Evolutionary conservation across 2,113 vertebrate species (phyloP).

Genomic region (Macrotis lagotis): DNA sequence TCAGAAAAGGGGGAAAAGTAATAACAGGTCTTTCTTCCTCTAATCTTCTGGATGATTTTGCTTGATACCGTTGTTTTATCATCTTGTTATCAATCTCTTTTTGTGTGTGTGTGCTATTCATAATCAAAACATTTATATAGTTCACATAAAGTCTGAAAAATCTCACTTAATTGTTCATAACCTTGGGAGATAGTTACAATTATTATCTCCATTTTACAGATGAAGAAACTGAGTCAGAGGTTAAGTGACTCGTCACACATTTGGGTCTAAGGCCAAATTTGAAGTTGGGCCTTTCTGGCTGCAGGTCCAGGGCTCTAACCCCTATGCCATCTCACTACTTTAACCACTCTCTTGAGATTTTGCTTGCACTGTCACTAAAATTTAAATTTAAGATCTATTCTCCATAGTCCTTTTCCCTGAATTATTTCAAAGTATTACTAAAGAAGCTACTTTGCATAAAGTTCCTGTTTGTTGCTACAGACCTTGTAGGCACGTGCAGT

Average conservation of each 20-base stretch:
- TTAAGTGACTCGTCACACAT: neutral
- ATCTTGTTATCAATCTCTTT: neutral
- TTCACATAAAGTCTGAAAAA: neutral
- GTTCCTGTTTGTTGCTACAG: neutral
- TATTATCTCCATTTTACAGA: neutral
- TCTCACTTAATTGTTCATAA: neutral
- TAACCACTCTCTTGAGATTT: neutral
- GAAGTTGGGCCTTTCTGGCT: neutral
- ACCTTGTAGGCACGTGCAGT: neutral
- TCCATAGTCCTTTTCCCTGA: neutral
- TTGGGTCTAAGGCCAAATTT: neutral
- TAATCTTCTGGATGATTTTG: no score
- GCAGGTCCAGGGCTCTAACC: neutral
- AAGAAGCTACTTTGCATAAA: neutral
- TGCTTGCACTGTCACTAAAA: no score
- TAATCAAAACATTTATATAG: neutral
- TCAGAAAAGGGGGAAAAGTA: no score
- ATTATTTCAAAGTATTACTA: neutral
- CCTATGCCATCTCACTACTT: neutral
- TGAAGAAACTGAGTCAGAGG: neutral
- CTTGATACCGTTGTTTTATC: neutral
- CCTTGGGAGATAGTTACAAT: neutral
- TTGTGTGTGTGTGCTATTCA: neutral
- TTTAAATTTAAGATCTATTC: neutral
- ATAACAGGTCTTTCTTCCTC: no score